These are phyloP conservation scores for Liasis olivaceus DNA, from an alignment of 2,797 vertebrate species.

Conservation along the genomic window DNA sequence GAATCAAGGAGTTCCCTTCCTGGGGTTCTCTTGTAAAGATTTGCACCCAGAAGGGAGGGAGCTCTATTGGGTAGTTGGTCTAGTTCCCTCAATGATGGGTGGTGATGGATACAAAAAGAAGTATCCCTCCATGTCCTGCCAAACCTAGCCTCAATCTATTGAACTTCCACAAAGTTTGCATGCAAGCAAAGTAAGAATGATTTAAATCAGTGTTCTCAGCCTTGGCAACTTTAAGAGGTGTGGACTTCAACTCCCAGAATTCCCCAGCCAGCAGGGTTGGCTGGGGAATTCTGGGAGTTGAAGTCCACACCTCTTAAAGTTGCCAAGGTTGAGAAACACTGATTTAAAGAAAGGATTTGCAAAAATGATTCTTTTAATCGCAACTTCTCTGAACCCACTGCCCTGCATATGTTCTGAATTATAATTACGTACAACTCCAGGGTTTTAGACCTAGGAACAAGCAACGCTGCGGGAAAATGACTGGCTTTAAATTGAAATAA, in stretches of 20 bases:
- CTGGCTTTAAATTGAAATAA: background rate
- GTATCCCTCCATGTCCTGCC: background rate
- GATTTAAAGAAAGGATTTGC: background rate
- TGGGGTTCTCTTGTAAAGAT: background rate
- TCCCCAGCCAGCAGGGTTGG: too few species aligned
- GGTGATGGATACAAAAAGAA: background rate
- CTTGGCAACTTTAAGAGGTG: too few species aligned
- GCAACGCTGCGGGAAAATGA: background rate
- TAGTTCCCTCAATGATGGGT: background rate
- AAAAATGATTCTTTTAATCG: background rate
- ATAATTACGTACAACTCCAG: background rate
- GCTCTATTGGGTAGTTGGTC: background rate
- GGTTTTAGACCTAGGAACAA: background rate
- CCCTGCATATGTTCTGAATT: background rate
- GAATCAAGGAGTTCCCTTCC: background rate
- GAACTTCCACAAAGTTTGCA: background rate
- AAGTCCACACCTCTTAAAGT: too few species aligned
- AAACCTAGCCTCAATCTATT: background rate
- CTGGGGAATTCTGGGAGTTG: too few species aligned
- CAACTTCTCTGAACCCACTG: background rate
- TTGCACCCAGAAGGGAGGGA: background rate
- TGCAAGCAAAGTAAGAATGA: background rate
- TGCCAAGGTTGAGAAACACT: too few species aligned
- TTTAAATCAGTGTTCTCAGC: too few species aligned
- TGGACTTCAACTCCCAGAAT: too few species aligned